Evolutionary conservation across 2,113 vertebrate genomes (phyloP).

Genomic region (Dromiciops gliroides): DNA sequence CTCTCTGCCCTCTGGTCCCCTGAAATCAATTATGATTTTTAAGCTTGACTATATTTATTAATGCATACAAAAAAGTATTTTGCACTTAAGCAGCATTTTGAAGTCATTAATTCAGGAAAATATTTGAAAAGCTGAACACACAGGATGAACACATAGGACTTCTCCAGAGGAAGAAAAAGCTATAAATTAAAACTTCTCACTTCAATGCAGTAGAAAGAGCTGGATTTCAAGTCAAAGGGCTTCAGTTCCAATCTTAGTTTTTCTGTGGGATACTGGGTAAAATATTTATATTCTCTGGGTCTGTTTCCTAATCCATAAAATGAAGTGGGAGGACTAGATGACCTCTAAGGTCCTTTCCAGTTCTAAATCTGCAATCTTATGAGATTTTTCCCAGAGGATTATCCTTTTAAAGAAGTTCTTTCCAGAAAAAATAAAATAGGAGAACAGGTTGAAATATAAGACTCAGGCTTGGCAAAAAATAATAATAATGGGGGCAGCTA

Average conservation of each 20-base stretch:
- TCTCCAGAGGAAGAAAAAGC: neutral
- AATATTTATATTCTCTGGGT: neutral
- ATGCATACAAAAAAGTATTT: slow-evolving; percentile 32
- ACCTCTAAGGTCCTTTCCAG: neutral
- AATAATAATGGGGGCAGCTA: no score
- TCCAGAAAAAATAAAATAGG: slow-evolving; percentile 21
- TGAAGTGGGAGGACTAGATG: neutral
- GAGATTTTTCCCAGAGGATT: neutral
- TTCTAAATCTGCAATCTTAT: neutral
- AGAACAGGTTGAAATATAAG: slow-evolving; percentile 12
- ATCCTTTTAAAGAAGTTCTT: slow-evolving; percentile 26
- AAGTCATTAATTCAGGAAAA: neutral
- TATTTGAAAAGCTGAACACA: neutral
- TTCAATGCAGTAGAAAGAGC: neutral
- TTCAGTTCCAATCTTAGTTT: neutral
- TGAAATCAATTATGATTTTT: slow-evolving; percentile 69
- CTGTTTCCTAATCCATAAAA: neutral
- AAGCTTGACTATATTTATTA: slow-evolving; percentile 72
- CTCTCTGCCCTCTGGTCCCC: slow-evolving; percentile 56
- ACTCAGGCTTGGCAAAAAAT: slow-evolving; percentile 21
- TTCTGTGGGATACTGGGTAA: neutral
- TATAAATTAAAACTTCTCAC: neutral
- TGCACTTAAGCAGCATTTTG: slow-evolving; percentile 7
- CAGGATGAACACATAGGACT: neutral
- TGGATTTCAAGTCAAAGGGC: slow-evolving; percentile 46